phyloP scores from a whole-genome alignment of 53 echinoderm and acorn worm genomes.

The Paracentrotus lividus region DNA sequence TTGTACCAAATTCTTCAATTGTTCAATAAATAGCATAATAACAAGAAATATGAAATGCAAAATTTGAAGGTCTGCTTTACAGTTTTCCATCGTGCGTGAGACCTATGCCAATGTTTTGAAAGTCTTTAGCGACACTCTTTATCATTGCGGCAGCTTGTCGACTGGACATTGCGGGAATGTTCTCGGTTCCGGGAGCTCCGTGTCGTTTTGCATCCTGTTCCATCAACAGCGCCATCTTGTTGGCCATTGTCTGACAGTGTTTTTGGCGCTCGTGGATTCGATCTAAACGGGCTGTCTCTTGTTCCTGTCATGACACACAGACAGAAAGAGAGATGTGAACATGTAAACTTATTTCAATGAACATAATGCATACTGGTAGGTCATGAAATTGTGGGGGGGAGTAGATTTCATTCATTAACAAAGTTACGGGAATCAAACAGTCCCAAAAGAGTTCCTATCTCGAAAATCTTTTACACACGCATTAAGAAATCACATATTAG shows the following conservation, averaged over 20 bases:
- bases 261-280: conserved; percentile 79
- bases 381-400: too few species aligned
- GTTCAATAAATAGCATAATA: not conserved
- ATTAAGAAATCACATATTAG: too few species aligned
- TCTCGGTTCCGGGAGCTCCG: conserved; percentile 73
- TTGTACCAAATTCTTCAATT: not conserved
- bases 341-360: not conserved
- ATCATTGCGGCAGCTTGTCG: conserved; percentile 80
- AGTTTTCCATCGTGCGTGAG: conserved; percentile 4
- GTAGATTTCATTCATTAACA: too few species aligned
- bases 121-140: conserved; percentile 82
- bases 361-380: not conserved
- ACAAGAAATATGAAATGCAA: not conserved
- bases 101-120: conserved; percentile 77
- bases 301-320: conserved; percentile 64
- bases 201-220: conserved; percentile 89
- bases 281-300: conserved; percentile 71
- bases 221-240: conserved; percentile 84
- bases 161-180: conserved; percentile 81
- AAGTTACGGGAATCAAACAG: too few species aligned
- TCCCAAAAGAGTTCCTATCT: too few species aligned
- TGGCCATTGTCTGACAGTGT: conserved; percentile 82
- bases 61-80: not conserved
- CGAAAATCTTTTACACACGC: too few species aligned
- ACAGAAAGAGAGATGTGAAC: not conserved